phyloP scores from a whole-genome alignment of 2,113 vertebrate species.

The Rhipidura dahli region DNA sequence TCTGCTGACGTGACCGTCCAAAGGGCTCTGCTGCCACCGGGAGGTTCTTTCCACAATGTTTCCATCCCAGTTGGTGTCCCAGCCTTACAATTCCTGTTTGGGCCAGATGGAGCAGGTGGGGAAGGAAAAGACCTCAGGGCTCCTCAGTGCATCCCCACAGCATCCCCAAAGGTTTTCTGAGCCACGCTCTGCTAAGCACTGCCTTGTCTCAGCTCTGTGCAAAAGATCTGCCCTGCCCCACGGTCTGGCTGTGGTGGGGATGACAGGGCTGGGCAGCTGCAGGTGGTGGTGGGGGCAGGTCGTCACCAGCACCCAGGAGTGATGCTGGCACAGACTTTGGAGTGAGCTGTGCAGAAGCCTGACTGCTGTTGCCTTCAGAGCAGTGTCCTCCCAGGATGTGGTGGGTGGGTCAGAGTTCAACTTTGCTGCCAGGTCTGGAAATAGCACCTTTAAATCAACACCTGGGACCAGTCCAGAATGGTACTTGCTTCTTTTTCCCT shows the following conservation, averaged over 20 bases:
- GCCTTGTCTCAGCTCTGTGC: neutral
- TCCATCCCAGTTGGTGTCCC: neutral
- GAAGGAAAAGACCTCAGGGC: neutral
- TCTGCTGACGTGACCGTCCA: neutral
- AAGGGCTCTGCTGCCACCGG: neutral
- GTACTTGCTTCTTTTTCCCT: accelerated
- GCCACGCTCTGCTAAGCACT: accelerated
- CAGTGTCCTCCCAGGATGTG: neutral
- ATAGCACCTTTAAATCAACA: neutral
- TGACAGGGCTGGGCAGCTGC: neutral
- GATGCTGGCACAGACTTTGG: neutral
- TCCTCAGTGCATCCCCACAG: accelerated
- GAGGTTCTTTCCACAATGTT: neutral
- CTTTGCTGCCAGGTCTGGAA: neutral
- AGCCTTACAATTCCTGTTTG: neutral
- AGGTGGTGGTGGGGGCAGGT: neutral
- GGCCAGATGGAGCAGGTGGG: neutral
- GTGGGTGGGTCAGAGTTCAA: neutral
- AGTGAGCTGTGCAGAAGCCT: neutral
- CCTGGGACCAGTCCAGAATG: neutral
- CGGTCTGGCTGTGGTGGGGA: accelerated
- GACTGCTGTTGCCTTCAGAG: neutral
- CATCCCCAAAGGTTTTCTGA: neutral
- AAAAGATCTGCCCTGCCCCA: neutral
- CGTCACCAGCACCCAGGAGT: accelerated